These are phyloP conservation scores for Cryptus viduatorius DNA, from an alignment of 2,888 invertebrate genomes.

Conservation along the genomic window DNA sequence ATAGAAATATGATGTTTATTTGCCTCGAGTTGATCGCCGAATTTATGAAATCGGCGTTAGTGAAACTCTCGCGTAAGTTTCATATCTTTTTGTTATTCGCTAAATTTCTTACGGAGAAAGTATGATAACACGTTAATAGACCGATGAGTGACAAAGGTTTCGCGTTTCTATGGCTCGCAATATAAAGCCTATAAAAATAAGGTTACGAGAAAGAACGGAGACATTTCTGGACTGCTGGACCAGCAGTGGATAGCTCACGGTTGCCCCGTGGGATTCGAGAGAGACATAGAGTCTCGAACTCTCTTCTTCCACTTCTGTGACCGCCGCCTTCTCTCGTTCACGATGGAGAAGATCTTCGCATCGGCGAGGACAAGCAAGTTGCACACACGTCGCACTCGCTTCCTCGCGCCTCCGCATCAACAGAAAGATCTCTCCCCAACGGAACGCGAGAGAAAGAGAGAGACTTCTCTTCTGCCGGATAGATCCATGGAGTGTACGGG, in stretches of 20 bases:
- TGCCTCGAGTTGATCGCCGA: too few species aligned
- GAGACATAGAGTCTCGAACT: constrained; percentile 37
- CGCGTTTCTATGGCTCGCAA: not conserved
- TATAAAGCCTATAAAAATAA: constrained; percentile 31
- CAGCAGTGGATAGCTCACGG: constrained; percentile 41
- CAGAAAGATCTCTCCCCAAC: constrained; percentile 50
- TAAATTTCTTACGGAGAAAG: not conserved
- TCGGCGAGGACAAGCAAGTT: constrained; percentile 42
- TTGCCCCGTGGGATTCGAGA: constrained; percentile 48
- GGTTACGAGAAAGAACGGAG: constrained; percentile 11
- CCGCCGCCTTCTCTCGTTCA: constrained; percentile 25
- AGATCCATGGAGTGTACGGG: constrained; percentile 28
- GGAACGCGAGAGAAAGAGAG: constrained; percentile 10
- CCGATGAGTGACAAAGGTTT: constrained; percentile 4
- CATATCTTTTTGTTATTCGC: not conserved
- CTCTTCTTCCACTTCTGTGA: constrained; percentile 65
- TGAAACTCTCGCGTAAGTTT: not conserved
- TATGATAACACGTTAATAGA: not conserved
- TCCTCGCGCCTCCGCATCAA: constrained; percentile 51
- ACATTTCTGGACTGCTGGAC: constrained; percentile 22
- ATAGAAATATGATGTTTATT: too few species aligned
- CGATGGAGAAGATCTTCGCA: constrained; percentile 41
- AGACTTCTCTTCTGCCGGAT: constrained; percentile 10
- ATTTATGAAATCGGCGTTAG: too few species aligned
- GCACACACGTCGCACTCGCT: constrained; percentile 51